Evolutionary conservation across 2,797 vertebrate genomes (phyloP).

Genomic region (Phalloptychus januarius): DNA sequence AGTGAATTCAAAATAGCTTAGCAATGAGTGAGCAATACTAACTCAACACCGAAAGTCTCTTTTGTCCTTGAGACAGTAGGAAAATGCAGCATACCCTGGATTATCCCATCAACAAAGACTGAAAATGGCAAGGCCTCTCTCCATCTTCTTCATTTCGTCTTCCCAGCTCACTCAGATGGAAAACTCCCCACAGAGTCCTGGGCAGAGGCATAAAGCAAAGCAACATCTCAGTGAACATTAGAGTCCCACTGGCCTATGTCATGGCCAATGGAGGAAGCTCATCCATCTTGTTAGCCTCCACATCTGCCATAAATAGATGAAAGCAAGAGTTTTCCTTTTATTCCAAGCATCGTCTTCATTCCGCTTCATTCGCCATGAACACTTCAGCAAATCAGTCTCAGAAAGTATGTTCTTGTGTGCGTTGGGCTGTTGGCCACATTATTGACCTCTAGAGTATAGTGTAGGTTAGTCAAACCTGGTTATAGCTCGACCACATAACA

Average conservation of each 20-base stretch:
- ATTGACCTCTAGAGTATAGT: neutral
- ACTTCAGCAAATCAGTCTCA: constrained; percentile 24
- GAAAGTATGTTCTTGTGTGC: constrained; percentile 12
- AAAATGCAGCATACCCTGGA: constrained; percentile 27
- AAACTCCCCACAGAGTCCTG: constrained; percentile 48
- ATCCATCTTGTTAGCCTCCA: constrained; percentile 66
- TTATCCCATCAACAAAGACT: constrained; percentile 43
- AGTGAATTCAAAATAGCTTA: constrained; percentile 9
- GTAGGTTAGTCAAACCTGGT: constrained; percentile 5
- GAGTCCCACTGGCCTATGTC: constrained; percentile 43
- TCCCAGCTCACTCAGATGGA: constrained; percentile 39
- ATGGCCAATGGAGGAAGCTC: constrained; percentile 52
- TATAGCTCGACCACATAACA: neutral
- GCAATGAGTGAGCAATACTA: constrained; percentile 10
- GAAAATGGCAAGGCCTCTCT: constrained; percentile 31
- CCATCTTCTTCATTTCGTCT: constrained; percentile 30
- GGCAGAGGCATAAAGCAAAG: constrained; percentile 29
- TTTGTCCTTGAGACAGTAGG: constrained; percentile 15
- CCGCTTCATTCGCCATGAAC: constrained; percentile 10
- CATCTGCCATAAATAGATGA: constrained; percentile 43
- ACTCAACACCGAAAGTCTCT: neutral
- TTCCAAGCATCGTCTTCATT: constrained; percentile 41
- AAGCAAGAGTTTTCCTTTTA: constrained; percentile 30
- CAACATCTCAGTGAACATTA: constrained; percentile 63
- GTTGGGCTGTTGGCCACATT: constrained; percentile 26